Conservation (phyloP, 2,113 vertebrate species). For the Pseudorhombus dupliciocellatus region DNA sequence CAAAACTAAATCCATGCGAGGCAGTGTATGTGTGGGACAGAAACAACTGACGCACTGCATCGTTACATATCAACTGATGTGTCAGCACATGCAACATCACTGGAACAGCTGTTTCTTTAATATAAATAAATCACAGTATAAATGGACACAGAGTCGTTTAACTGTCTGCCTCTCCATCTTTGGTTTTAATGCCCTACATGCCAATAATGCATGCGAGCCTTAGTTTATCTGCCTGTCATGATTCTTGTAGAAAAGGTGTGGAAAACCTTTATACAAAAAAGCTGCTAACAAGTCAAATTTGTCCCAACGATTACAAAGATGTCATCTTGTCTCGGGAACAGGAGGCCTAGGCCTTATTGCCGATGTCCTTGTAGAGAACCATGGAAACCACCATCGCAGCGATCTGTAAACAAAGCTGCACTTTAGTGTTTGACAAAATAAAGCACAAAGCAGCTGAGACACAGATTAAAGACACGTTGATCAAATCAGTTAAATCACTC, state of each 20-base stretch:
- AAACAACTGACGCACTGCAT: slow-evolving; percentile 18
- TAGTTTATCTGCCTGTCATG: background rate
- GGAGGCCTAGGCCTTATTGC: slow-evolving; percentile 30
- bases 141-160: slow-evolving; percentile 1
- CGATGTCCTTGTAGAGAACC: slow-evolving; percentile 67
- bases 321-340: background rate
- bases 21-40: slow-evolving; percentile 1
- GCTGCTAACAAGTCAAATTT: background rate
- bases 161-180: background rate
- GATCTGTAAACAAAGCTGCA: slow-evolving; percentile 57
- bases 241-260: slow-evolving; percentile 7
- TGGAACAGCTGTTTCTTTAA: slow-evolving; percentile 1
- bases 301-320: background rate
- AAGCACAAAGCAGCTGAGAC: background rate
- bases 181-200: background rate
- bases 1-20: slow-evolving; percentile 42
- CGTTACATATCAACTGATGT: slow-evolving; percentile 14
- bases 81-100: slow-evolving; percentile 20
- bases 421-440: background rate
- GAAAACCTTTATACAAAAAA: slow-evolving; percentile 11
- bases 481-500: background rate
- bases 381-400: slow-evolving; percentile 79
- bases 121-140: slow-evolving; percentile 57
- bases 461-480: background rate
- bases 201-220: background rate